Evolutionary conservation across 2,888 invertebrate genomes (phyloP), one percentile per base, ranked within the genome.

Genomic region (Mythimna ferrago): DNA sequence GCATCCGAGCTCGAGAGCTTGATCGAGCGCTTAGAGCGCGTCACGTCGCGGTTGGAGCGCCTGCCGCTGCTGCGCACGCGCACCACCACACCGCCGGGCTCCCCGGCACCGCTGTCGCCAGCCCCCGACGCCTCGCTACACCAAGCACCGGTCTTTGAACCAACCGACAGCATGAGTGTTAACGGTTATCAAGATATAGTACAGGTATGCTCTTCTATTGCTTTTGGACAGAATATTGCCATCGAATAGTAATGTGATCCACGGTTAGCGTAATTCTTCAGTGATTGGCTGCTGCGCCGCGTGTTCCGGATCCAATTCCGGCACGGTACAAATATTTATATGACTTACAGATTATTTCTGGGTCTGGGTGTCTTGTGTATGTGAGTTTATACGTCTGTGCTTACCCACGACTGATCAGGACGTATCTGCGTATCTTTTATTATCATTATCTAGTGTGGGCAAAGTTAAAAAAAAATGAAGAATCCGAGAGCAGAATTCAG

Each of bases 181-280:
- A 96, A 97, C 88, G 98, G 98, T 26, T 98, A 97, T 92, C 97
- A 97, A 89, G 98, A 98, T 91, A 97, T 98, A 81, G 92, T 98
- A 80, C 96, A 95, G 94, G 96, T 96, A 72, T 79, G 68, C 2
- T 32, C 14, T 57, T 21, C 4, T 41, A 14, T 41, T 41, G 10
- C 6, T 9, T 3, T 41, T 16, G 1, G 2, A 64, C 10, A 21
- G 2, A n/a, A 57, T n/a, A 51, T 6, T 71, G 58, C 38, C 38
- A 19, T 26, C 6, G 16, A 10, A 19, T 10, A 48, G 7, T 44
- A 44, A 9, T 21, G 26, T 16, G 48, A 19, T 1, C 16, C 48
- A 48, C 48, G 48, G 16, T 16, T 48, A 44, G 44, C 44, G 44
- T 3, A 44, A 5, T 44, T 44, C 14, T 44, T 44, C 14, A 44